Conservation (phyloP, 2,113 vertebrate genomes). For the Orthonyx spaldingii region DNA sequence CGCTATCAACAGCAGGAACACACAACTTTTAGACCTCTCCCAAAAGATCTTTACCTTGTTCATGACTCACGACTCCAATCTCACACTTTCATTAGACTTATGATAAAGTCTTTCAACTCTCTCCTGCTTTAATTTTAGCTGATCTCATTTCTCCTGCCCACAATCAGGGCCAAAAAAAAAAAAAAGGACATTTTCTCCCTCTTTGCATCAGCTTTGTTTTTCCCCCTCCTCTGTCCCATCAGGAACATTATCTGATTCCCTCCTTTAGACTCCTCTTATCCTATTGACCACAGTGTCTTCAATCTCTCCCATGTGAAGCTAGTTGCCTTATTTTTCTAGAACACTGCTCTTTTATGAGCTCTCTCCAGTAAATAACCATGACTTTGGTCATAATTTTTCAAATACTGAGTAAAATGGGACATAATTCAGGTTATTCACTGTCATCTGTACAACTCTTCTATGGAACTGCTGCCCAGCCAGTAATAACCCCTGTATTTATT, state of each 20-base stretch:
- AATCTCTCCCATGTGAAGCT: not conserved
- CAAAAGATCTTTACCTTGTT: not conserved
- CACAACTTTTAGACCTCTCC: not conserved
- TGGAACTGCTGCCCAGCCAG: not conserved
- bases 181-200: not conserved
- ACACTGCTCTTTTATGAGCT: not conserved
- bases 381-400: not conserved
- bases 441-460: not conserved
- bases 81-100: not conserved
- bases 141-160: not conserved
- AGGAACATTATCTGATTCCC: not conserved
- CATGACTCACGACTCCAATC: not conserved
- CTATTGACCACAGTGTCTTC: not conserved
- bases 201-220: not conserved
- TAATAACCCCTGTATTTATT: not conserved
- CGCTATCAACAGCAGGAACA: not conserved
- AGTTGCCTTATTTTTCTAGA: not conserved
- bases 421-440: not conserved
- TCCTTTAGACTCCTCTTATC: not conserved
- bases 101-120: not conserved
- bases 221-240: not conserved
- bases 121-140: not conserved
- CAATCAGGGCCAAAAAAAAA: fast-evolving
- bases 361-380: not conserved
- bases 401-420: not conserved